A percentile compares a stretch with the other conserved stretches of the same genome.
Evolutionary conservation across 2,888 invertebrate species (phyloP).

Genomic region (Petrolisthes cinctipes): DNA sequence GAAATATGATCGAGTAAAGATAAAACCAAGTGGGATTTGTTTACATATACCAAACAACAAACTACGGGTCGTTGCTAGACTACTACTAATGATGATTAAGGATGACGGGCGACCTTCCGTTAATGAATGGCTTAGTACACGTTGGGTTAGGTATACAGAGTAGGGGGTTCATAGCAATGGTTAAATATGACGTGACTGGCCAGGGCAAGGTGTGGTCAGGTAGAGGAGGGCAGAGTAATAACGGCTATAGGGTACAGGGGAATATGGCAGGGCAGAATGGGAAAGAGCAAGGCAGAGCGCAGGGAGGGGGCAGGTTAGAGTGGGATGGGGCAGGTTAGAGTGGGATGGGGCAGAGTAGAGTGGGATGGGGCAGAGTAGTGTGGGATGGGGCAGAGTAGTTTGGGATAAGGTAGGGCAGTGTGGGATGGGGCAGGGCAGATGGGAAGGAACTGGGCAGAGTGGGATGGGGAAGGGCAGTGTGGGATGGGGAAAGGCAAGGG

Average conservation of each 20-base stretch:
- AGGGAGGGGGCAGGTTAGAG: not conserved
- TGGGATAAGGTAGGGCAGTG: not conserved
- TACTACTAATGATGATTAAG: too few species aligned
- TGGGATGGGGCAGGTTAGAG: not conserved
- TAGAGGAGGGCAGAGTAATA: not conserved
- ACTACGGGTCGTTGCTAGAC: too few species aligned
- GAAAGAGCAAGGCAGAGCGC: not conserved
- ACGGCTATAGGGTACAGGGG: not conserved
- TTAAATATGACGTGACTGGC: too few species aligned
- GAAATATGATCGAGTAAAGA: too few species aligned
- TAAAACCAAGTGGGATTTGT: too few species aligned
- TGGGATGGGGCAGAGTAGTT: not conserved
- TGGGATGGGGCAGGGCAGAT: not conserved
- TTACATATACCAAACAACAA: too few species aligned
- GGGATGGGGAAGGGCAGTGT: not conserved
- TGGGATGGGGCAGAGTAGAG: not conserved
- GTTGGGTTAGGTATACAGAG: too few species aligned
- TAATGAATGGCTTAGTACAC: too few species aligned
- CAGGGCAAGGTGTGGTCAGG: too few species aligned
- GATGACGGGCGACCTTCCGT: too few species aligned
- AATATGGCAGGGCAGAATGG: not conserved
- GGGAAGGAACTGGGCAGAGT: not conserved
- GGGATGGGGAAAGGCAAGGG: not conserved
- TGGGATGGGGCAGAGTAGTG: not conserved
- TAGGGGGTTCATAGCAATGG: too few species aligned